Conservation (phyloP, 2,797 vertebrate species). For the Malacoraja senta region DNA sequence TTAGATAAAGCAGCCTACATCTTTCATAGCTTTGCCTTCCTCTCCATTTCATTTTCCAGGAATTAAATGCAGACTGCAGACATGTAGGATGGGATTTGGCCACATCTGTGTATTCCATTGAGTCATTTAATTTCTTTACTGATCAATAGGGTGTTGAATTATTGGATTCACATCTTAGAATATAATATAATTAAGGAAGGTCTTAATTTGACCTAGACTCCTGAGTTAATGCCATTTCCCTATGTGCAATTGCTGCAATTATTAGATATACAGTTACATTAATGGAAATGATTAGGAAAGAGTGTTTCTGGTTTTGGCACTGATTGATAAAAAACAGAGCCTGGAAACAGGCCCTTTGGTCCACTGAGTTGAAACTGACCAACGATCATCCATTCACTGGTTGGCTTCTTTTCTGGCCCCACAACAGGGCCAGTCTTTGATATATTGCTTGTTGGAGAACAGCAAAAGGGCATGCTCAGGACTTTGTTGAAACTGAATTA, state of each 20-base stretch:
- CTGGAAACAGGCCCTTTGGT: no score
- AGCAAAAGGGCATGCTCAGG: no score
- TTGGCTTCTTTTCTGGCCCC: no score
- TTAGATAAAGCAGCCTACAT: neutral
- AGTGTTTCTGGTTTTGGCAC: no score
- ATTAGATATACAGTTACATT: neutral
- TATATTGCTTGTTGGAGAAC: no score
- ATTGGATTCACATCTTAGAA: neutral
- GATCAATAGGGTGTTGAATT: neutral
- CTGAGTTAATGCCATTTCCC: neutral
- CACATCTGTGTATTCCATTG: neutral
- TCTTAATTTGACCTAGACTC: neutral
- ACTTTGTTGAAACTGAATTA: no score
- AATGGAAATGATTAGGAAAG: no score
- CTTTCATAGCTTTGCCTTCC: neutral
- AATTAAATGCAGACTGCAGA: neutral
- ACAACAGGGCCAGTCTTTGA: no score
- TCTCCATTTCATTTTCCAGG: neutral
- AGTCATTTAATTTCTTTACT: neutral
- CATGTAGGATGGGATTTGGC: neutral
- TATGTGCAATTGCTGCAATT: neutral
- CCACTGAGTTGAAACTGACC: no score
- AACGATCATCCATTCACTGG: no score
- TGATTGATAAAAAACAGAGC: no score
- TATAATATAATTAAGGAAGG: neutral